These are phyloP conservation scores for Apamea sordens DNA, from an alignment of 2,888 invertebrate genomes.

Conservation along the genomic window DNA sequence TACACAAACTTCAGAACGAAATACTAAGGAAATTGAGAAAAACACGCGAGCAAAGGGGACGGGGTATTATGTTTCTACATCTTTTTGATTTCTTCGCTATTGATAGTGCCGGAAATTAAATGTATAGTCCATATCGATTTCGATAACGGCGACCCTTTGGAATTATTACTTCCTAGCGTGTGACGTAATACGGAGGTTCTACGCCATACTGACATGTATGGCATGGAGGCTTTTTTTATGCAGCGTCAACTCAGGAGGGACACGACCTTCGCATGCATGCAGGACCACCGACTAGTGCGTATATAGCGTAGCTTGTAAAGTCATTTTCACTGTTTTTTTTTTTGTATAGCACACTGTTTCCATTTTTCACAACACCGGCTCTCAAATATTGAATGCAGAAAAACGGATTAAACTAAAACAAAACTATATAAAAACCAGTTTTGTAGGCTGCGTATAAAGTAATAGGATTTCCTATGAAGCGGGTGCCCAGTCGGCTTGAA, in stretches of 20 bases:
- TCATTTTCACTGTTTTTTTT: not conserved
- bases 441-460: slow-evolving; percentile 28
- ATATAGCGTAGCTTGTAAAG: not conserved
- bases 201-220: not conserved
- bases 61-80: too few relatives aligned
- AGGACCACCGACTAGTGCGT: too few relatives aligned
- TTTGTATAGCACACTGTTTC: not conserved
- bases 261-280: too few relatives aligned
- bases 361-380: not conserved
- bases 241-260: too few relatives aligned
- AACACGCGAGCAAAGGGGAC: too few relatives aligned
- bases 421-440: slow-evolving; percentile 13
- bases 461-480: slow-evolving; percentile 52
- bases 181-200: not conserved
- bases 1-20: not conserved
- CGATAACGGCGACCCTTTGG: not conserved
- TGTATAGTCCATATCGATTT: not conserved
- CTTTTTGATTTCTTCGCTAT: not conserved
- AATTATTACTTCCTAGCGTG: not conserved
- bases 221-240: not conserved
- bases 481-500: slow-evolving; percentile 40
- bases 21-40: not conserved
- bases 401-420: slow-evolving; percentile 5
- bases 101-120: not conserved
- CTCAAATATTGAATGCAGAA: not conserved